Conservation (phyloP, 2,888 invertebrate species). For the Rapana venosa region DNA sequence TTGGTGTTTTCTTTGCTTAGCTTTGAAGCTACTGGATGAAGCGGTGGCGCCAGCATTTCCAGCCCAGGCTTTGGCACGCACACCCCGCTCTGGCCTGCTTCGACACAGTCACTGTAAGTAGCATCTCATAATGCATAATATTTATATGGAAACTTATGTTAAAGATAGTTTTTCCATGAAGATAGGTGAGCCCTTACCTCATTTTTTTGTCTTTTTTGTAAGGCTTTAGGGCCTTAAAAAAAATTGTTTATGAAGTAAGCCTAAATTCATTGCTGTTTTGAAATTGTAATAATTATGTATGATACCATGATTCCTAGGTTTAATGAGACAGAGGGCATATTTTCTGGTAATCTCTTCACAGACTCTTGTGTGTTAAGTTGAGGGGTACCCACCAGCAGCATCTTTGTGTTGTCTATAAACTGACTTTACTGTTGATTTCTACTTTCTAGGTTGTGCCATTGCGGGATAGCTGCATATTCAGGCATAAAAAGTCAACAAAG, state of each 20-base stretch:
- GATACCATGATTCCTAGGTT: no score
- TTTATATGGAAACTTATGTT: background rate
- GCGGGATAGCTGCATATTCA: no score
- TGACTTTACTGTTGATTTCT: no score
- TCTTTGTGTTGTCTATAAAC: no score
- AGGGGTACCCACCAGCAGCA: no score
- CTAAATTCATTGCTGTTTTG: background rate
- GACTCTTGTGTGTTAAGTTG: no score
- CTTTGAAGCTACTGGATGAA: constrained; percentile 72
- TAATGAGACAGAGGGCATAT: no score
- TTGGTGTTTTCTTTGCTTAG: constrained; percentile 51
- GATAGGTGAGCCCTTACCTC: background rate
- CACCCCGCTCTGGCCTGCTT: constrained; percentile 58
- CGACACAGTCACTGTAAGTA: constrained; percentile 63
- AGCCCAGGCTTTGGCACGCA: constrained; percentile 53
- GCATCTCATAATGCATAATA: background rate
- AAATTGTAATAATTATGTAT: no score
- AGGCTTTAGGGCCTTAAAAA: background rate
- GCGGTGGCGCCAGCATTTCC: constrained; percentile 64
- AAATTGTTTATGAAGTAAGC: background rate
- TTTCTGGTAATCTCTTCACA: no score
- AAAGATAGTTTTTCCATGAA: background rate
- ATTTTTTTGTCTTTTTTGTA: background rate
- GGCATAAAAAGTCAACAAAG: no score
- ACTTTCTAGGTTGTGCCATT: no score